These are phyloP conservation scores for Penaeus monodon DNA, from an alignment of 2,888 invertebrate genomes.

Conservation along the genomic window DNA sequence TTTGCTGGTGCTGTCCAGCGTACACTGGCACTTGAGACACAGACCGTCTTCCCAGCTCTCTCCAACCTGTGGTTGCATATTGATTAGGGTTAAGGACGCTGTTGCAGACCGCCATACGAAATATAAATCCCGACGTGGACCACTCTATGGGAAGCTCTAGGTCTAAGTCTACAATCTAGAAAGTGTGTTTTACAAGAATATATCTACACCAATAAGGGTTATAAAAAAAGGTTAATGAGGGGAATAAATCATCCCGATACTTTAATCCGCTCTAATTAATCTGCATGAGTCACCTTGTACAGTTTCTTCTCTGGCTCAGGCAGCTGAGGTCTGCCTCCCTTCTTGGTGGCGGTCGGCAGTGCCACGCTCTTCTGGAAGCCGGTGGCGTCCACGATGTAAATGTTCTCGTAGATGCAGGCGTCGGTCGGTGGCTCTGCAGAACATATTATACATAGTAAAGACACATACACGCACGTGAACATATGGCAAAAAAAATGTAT, in stretches of 20 bases:
- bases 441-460: conserved; percentile 65
- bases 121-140: too few species aligned
- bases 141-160: too few species aligned
- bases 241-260: background rate
- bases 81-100: too few species aligned
- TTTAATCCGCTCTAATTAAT: background rate
- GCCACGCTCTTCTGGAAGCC: conserved; percentile 23
- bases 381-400: background rate
- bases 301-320: conserved; percentile 72
- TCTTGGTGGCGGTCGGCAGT: too few species aligned
- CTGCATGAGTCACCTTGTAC: conserved; percentile 72
- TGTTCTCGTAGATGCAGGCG: conserved; percentile 76
- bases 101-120: too few species aligned
- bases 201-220: background rate
- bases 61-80: conserved; percentile 71
- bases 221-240: too few species aligned
- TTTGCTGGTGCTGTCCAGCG: conserved; percentile 65
- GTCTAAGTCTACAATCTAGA: too few species aligned
- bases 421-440: conserved; percentile 76
- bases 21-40: conserved; percentile 78
- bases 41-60: conserved; percentile 80
- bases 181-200: background rate
- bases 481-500: background rate
- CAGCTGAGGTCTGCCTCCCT: background rate
- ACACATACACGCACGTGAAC: too few species aligned